Percentiles rank a stretch among this genome's conserved stretches.
These are phyloP conservation scores for Myzus persicae DNA, from an alignment of 1,140 invertebrate species.

Conservation along the genomic window DNA sequence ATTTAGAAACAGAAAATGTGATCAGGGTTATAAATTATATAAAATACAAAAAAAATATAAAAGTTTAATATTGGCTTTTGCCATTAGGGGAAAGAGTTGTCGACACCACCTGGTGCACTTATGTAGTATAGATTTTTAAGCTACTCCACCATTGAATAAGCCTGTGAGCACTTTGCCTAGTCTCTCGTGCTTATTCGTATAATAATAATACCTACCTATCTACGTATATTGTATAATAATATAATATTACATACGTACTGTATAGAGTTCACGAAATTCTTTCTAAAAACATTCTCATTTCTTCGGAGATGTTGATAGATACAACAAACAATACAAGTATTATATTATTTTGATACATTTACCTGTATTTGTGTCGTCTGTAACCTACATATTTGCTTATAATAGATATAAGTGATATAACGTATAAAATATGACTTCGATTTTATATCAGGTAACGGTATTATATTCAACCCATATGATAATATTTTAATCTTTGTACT, in stretches of 20 bases:
- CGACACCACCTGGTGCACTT: conserved; percentile 19
- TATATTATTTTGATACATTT: background rate
- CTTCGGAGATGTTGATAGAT: too few relatives aligned
- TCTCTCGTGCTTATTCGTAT: conserved; percentile 21
- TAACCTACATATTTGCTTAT: too few relatives aligned
- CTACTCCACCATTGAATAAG: background rate
- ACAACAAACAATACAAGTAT: background rate
- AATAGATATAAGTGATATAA: too few relatives aligned
- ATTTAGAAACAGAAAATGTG: conserved; percentile 13
- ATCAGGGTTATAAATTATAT: background rate
- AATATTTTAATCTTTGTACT: too few relatives aligned
- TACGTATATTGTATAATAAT: too few relatives aligned
- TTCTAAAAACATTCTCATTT: too few relatives aligned
- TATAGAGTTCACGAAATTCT: too few relatives aligned
- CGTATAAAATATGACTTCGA: too few relatives aligned
- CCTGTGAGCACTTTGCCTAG: background rate
- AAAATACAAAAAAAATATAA: background rate
- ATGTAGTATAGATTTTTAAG: conserved; percentile 43
- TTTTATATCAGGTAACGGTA: too few relatives aligned
- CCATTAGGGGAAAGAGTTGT: conserved; percentile 33
- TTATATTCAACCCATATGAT: too few relatives aligned
- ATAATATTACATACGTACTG: background rate
- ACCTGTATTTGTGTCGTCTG: too few relatives aligned
- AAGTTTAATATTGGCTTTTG: conserved; percentile 35
- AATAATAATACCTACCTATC: background rate